Conservation (phyloP, 2,797 vertebrate genomes). For the Myotis daubentonii region DNA sequence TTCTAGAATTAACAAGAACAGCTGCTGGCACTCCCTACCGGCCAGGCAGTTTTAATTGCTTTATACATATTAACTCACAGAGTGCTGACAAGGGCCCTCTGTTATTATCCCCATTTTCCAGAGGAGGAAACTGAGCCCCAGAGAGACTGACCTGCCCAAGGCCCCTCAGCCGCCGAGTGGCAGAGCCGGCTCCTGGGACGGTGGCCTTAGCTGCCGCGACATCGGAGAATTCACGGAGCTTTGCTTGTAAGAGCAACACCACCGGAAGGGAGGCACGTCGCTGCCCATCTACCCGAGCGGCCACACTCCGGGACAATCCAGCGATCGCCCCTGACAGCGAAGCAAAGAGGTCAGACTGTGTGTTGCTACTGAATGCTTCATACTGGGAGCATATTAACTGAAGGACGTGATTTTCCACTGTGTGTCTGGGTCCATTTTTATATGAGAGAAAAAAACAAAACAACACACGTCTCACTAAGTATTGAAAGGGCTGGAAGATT, state of each 20-base stretch:
- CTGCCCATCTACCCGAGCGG: fast-evolving
- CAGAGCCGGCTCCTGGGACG: background rate
- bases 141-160: background rate
- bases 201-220: background rate
- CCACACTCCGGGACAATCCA: background rate
- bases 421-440: background rate
- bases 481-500: background rate
- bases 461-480: fast-evolving
- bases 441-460: background rate
- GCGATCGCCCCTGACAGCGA: fast-evolving
- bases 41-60: background rate
- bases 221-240: background rate
- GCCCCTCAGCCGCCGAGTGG: background rate
- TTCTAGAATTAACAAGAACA: background rate
- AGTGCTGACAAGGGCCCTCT: background rate
- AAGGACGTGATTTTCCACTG: background rate
- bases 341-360: fast-evolving
- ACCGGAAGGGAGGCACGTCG: fast-evolving
- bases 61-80: background rate
- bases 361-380: background rate
- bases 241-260: background rate
- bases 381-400: background rate
- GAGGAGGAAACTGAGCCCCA: background rate
- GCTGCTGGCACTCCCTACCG: fast-evolving
- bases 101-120: background rate